These are phyloP conservation scores for Lytechinus pictus DNA, from an alignment of 35 echinoderm and acorn worm genomes.

Conservation along the genomic window DNA sequence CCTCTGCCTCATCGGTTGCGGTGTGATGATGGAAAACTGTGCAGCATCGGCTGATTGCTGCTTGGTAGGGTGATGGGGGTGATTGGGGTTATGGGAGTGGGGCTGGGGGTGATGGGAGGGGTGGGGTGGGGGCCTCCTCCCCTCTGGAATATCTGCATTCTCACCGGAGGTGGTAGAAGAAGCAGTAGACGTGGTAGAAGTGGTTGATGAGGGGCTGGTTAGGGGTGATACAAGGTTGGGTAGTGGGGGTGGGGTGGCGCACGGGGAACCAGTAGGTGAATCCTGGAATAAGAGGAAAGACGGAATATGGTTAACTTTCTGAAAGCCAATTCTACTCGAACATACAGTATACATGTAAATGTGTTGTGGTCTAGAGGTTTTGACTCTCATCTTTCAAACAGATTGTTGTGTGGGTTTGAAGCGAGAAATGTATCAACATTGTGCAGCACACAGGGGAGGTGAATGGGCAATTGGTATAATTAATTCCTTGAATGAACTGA, in stretches of 20 bases:
- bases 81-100: background rate
- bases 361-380: too few species aligned
- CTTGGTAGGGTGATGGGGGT: slow-evolving; percentile 28
- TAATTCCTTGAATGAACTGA: too few species aligned
- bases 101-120: background rate
- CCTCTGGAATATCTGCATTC: background rate
- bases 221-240: slow-evolving; percentile 1
- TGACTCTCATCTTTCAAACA: too few species aligned
- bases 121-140: background rate
- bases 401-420: too few species aligned
- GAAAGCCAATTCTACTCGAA: too few species aligned
- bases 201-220: slow-evolving; percentile 38
- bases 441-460: too few species aligned
- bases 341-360: too few species aligned
- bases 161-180: slow-evolving; percentile 1
- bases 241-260: slow-evolving; percentile 42
- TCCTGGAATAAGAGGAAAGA: background rate
- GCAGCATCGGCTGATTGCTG: slow-evolving; percentile 14
- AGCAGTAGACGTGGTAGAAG: slow-evolving; percentile 25
- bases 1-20: slow-evolving; percentile 47
- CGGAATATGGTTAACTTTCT: background rate
- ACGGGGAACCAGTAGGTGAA: slow-evolving; percentile 42
- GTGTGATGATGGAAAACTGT: background rate
- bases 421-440: too few species aligned
- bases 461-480: too few species aligned